phyloP scores from a whole-genome alignment of 2,797 vertebrate species.

The Semotilus atromaculatus region DNA sequence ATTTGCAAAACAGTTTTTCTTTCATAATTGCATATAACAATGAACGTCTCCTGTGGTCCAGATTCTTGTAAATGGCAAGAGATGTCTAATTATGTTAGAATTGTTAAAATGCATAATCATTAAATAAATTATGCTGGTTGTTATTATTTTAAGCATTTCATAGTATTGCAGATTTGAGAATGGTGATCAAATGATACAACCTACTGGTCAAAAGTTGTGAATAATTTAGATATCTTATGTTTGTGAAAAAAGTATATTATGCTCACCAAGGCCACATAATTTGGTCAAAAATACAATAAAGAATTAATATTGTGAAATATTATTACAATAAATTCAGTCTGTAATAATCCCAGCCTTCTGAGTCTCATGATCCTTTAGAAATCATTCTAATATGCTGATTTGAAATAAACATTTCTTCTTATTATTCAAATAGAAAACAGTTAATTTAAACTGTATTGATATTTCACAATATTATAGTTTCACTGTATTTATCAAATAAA shows the following conservation, averaged over 20 bases:
- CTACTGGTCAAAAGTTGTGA: not conserved
- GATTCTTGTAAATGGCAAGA: not conserved
- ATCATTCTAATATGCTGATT: not conserved
- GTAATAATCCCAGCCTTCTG: not conserved
- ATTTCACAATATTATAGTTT: too few species aligned
- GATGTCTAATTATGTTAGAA: not conserved
- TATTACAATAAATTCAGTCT: not conserved
- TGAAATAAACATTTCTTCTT: too few species aligned
- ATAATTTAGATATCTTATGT: not conserved
- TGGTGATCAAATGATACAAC: not conserved
- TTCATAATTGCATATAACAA: slow-evolving; percentile 13
- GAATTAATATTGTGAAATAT: not conserved
- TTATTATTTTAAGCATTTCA: not conserved
- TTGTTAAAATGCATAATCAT: not conserved
- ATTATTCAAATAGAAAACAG: too few species aligned
- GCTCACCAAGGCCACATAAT: not conserved
- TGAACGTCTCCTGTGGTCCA: not conserved
- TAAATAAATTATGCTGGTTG: not conserved
- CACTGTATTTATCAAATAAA: too few species aligned
- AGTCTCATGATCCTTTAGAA: not conserved
- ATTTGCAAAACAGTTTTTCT: slow-evolving; percentile 9
- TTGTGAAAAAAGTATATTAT: not conserved
- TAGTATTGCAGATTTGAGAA: not conserved
- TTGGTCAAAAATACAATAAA: not conserved
- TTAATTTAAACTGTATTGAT: too few species aligned